Evolutionary conservation across 2,797 vertebrate genomes (phyloP).

Genomic region (Sebastes wilsoni): DNA sequence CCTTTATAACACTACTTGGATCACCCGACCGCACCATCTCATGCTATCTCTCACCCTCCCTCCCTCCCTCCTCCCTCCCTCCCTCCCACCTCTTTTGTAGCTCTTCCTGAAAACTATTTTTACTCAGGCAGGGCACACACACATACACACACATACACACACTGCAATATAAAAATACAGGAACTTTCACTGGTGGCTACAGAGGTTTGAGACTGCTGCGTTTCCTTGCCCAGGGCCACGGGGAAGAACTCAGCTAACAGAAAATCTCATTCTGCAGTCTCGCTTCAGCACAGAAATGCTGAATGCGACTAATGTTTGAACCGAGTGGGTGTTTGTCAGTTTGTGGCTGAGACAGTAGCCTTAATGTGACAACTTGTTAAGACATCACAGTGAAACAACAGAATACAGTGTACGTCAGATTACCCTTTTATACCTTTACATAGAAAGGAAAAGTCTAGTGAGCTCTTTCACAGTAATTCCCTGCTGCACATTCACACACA

Average conservation of each 20-base stretch:
- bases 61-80: background rate
- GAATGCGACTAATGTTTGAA: conserved; percentile 35
- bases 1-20: background rate
- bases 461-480: conserved; percentile 12
- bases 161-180: conserved; percentile 9
- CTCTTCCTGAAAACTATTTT: conserved; percentile 45
- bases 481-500: conserved; percentile 18
- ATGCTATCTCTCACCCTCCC: background rate
- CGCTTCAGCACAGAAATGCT: conserved; percentile 14
- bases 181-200: conserved; percentile 22
- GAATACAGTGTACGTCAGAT: background rate
- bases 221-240: conserved; percentile 4
- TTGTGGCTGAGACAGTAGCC: conserved; percentile 17
- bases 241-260: conserved; percentile 13
- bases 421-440: conserved; percentile 27
- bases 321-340: conserved; percentile 33
- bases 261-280: conserved; percentile 2
- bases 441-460: background rate
- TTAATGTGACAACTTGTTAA: conserved; percentile 45
- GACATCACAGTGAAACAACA: conserved; percentile 19
- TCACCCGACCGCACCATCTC: background rate
- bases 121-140: background rate
- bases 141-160: background rate
- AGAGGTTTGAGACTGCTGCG: conserved; percentile 10
- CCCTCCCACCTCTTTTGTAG: conserved; percentile 6